phyloP scores from a whole-genome alignment of 2,797 vertebrate genomes.

The Mastacembelus armatus region DNA sequence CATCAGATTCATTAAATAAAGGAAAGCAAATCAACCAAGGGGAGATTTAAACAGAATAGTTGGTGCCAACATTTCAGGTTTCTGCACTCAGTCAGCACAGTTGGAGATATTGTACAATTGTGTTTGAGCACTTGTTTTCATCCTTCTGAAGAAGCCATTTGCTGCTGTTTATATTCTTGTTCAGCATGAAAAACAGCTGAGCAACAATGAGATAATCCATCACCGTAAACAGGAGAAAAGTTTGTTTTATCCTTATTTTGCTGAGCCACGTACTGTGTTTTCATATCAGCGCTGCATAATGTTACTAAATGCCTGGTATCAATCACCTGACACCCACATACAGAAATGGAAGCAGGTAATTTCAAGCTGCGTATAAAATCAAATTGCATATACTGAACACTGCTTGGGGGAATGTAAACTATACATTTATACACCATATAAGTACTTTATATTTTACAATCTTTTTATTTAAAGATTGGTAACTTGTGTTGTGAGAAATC shows the following conservation, averaged over 20 bases:
- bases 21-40: slow-evolving; percentile 2
- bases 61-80: neutral
- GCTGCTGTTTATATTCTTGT: slow-evolving; percentile 7
- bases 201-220: slow-evolving; percentile 36
- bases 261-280: slow-evolving; percentile 14
- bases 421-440: slow-evolving; percentile 29
- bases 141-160: slow-evolving; percentile 10
- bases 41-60: neutral
- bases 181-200: slow-evolving; percentile 20
- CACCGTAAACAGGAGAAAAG: slow-evolving; percentile 23
- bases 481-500: slow-evolving; percentile 20
- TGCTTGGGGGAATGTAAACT: slow-evolving; percentile 23
- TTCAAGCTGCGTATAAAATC: slow-evolving; percentile 46
- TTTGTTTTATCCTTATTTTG: slow-evolving; percentile 36
- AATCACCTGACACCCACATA: slow-evolving; percentile 46
- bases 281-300: slow-evolving; percentile 46
- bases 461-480: slow-evolving; percentile 52
- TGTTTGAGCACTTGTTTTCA: neutral
- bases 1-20: slow-evolving; percentile 26
- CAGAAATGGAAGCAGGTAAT: slow-evolving; percentile 38
- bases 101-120: neutral
- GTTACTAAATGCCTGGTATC: slow-evolving; percentile 35
- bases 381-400: slow-evolving; percentile 42
- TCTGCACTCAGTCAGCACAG: neutral
- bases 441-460: slow-evolving; percentile 37